Evolutionary conservation across 2,888 invertebrate genomes (phyloP), one percentile per base, ranked within the genome.

Genomic region (Acleris emargana): DNA sequence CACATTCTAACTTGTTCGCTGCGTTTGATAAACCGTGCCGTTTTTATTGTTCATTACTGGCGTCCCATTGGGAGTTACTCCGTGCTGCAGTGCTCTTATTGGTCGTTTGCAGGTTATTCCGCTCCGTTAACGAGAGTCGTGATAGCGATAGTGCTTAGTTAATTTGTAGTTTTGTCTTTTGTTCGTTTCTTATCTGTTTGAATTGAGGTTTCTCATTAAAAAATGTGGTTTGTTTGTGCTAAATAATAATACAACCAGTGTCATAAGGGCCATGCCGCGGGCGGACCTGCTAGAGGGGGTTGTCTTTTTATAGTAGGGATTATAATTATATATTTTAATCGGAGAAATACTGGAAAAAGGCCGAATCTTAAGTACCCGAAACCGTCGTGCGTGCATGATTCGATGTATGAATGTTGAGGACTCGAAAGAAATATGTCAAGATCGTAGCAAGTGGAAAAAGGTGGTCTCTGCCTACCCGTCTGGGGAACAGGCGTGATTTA

Each of bases 1-100:
- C 60, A 60, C 55, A 55, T 55, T 64, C 49, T 53, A 64, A 50
- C 55, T 55, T 25, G 60, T 55, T 64, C 60, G 51, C 55, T 60
- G 59, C 55, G 59, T 54, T 55, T 55, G 59, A 60, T 64, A 64
- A 60, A 53, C 54, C 17, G 47, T 50, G 51, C 51, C 45, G 60
- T 55, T 60, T 64, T 66, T 66, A 55, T 51, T 47, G 51, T 60
- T 64, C 49, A 54, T 53, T 32, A 28, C 49, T 49, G 18, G n/a
- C 38, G 54, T 57, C 42, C 62, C 62, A 45, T 54, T 47, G 55
- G 55, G 62, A 62, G 50, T 18, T 38, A 28, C 28, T 18, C 9
- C 7, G 20, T 32, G 45, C 45, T 32, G 28, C 22, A 54, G 22
- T 32, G 32, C 25, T 50, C 49, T 62, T 17, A 43, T 62, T 62